These are phyloP conservation scores for Corythornis madagascariensis DNA, from an alignment of 2,113 vertebrate genomes.

Conservation along the genomic window DNA sequence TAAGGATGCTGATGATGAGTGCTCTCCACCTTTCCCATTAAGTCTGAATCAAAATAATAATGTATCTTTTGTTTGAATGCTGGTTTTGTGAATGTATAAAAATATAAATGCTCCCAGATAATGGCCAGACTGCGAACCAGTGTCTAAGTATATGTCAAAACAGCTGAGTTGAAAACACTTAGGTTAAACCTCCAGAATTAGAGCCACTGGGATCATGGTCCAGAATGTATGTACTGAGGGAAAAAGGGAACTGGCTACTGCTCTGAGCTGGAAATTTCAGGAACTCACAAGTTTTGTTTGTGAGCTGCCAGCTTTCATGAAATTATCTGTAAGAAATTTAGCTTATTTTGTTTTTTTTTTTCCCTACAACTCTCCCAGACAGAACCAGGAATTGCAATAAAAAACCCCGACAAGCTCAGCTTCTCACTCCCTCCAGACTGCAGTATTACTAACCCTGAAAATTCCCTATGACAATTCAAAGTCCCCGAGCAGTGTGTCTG, in stretches of 20 bases:
- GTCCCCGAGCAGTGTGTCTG: background rate
- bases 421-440: background rate
- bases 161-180: background rate
- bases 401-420: background rate
- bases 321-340: background rate
- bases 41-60: background rate
- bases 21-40: background rate
- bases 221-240: background rate
- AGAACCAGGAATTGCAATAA: background rate
- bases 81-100: background rate
- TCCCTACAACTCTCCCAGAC: rapidly evolving
- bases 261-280: background rate
- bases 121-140: background rate
- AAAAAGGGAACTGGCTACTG: background rate
- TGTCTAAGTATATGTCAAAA: background rate
- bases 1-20: background rate
- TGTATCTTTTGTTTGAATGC: background rate
- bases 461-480: background rate
- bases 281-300: background rate
- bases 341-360: background rate
- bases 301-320: background rate
- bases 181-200: background rate
- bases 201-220: background rate
- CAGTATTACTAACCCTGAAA: background rate
- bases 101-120: background rate